Conservation (phyloP, 1,140 invertebrate genomes). For the Drosophila nigromelanica region DNA sequence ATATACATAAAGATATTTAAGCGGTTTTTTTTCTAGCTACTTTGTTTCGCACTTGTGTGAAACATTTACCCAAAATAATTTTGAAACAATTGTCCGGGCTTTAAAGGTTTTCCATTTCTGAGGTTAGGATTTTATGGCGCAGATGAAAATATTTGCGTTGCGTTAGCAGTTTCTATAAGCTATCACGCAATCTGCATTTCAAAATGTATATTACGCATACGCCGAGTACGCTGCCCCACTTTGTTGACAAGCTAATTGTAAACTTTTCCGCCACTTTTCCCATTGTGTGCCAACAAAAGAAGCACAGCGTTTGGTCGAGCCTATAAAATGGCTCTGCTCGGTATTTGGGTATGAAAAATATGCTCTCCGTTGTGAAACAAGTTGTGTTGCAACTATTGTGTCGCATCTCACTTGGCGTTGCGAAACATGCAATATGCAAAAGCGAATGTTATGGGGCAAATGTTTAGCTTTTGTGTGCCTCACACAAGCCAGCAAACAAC, state of each 20-base stretch:
- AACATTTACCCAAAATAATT: slow-evolving; percentile 47
- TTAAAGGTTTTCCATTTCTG: slow-evolving; percentile 12
- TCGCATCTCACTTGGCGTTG: slow-evolving; percentile 32
- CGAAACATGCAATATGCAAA: slow-evolving; percentile 50
- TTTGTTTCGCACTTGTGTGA: slow-evolving; percentile 11
- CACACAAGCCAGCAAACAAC: slow-evolving; percentile 36
- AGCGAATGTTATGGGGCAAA: slow-evolving; percentile 36
- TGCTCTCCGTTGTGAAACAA: slow-evolving; percentile 52
- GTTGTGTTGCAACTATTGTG: slow-evolving; percentile 63
- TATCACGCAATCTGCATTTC: not conserved
- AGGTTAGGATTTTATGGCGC: slow-evolving; percentile 18
- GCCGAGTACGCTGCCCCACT: slow-evolving; percentile 36
- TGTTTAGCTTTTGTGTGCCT: slow-evolving; percentile 67
- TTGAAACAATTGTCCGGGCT: slow-evolving; percentile 23
- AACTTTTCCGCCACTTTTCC: slow-evolving; percentile 60
- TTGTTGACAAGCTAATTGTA: slow-evolving; percentile 75
- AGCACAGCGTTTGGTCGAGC: slow-evolving; percentile 22
- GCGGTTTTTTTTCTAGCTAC: not conserved
- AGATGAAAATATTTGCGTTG: slow-evolving; percentile 5
- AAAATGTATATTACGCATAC: slow-evolving; percentile 54
- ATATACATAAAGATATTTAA: slow-evolving; percentile 9
- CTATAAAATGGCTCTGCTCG: slow-evolving; percentile 38
- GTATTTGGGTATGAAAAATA: slow-evolving; percentile 33
- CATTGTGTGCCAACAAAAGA: slow-evolving; percentile 30
- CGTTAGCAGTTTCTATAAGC: slow-evolving; percentile 16